These are phyloP conservation scores for Pocillopora grandis DNA, from an alignment of 92 coral and sea anemone genomes.

Conservation along the genomic window DNA sequence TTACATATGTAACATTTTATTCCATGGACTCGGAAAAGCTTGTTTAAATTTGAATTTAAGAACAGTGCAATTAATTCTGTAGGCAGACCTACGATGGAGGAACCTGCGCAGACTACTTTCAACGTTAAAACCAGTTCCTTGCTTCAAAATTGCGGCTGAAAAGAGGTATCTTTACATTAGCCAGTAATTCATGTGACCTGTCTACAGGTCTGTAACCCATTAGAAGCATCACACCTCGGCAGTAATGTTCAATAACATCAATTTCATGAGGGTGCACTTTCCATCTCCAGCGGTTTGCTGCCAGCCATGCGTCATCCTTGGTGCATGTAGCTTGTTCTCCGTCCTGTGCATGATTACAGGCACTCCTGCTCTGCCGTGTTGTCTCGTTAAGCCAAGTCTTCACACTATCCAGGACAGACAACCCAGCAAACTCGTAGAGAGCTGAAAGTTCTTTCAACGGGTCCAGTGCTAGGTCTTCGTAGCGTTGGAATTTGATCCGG, in stretches of 20 bases:
- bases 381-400: constrained; percentile 41
- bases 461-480: constrained; percentile 49
- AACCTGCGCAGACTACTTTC: neutral
- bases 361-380: constrained; percentile 19
- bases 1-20: too few species aligned
- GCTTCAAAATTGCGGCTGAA: constrained; percentile 25
- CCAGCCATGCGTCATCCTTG: constrained; percentile 40
- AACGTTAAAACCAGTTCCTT: constrained; percentile 6
- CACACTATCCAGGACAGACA: constrained; percentile 31
- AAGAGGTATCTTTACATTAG: constrained; percentile 14
- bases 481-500: constrained; percentile 37
- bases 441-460: constrained; percentile 32
- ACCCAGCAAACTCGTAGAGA: constrained; percentile 43
- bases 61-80: too few species aligned
- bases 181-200: constrained; percentile 26
- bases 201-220: constrained; percentile 41
- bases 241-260: constrained; percentile 37
- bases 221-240: constrained; percentile 28
- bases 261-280: constrained; percentile 30
- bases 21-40: too few species aligned
- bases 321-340: constrained; percentile 40
- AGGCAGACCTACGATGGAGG: neutral
- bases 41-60: too few species aligned
- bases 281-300: constrained; percentile 60
- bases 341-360: constrained; percentile 10